These are phyloP conservation scores for Mesoligia furuncula DNA, from an alignment of 2,888 invertebrate species.

Conservation along the genomic window DNA sequence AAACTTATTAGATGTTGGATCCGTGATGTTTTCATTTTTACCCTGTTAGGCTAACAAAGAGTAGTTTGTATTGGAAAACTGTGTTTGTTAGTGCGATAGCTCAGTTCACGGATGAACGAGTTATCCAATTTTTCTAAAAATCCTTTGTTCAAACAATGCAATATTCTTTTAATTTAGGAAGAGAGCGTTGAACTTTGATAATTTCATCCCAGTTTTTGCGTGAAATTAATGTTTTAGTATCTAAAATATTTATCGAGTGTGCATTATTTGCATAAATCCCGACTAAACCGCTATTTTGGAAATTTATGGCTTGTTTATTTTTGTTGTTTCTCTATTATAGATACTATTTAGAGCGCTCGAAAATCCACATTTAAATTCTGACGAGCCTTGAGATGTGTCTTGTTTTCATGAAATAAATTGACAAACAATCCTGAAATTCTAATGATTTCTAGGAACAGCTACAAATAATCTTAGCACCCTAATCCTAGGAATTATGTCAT, in stretches of 20 bases:
- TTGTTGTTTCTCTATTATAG: too few species aligned
- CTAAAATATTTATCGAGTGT: constrained; percentile 15
- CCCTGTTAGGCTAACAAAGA: constrained; percentile 28
- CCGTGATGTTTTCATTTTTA: constrained; percentile 51
- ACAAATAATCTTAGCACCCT: not conserved
- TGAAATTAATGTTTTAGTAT: not conserved
- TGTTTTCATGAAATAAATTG: not conserved
- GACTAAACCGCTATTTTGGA: not conserved
- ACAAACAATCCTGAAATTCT: not conserved
- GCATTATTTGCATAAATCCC: not conserved
- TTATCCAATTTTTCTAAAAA: constrained; percentile 27
- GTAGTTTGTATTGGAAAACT: constrained; percentile 33
- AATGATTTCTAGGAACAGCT: not conserved
- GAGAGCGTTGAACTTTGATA: constrained; percentile 5
- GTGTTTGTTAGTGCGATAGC: constrained; percentile 29
- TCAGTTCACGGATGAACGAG: constrained; percentile 30
- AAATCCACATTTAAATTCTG: not conserved
- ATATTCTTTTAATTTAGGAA: constrained; percentile 40
- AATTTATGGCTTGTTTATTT: not conserved
- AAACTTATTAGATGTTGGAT: constrained; percentile 43
- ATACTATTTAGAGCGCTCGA: not conserved
- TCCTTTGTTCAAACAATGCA: constrained; percentile 17
- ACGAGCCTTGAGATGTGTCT: not conserved
- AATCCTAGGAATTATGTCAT: constrained; percentile 7
- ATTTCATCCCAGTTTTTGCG: constrained; percentile 7